These are phyloP conservation scores for Theocolax elegans DNA, from an alignment of 1,140 invertebrate species.

Conservation along the genomic window DNA sequence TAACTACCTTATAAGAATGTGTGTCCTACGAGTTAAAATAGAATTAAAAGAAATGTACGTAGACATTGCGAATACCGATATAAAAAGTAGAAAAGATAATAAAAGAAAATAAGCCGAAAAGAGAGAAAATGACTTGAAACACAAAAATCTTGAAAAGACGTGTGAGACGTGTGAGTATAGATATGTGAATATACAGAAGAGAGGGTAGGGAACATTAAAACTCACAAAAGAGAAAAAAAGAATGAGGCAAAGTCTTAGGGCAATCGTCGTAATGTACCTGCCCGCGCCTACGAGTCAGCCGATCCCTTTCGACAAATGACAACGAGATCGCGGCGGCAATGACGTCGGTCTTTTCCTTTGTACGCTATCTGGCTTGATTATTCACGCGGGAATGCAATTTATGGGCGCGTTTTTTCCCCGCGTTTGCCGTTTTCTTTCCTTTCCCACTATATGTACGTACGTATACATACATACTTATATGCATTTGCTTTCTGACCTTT, in stretches of 20 bases:
- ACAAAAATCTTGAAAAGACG: neutral
- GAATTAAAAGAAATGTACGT: too few species aligned
- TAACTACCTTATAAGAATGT: too few species aligned
- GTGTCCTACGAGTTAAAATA: too few species aligned
- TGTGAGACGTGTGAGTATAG: neutral
- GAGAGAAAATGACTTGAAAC: neutral
- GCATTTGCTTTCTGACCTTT: neutral
- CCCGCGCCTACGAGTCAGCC: conserved; percentile 28
- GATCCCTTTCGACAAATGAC: conserved; percentile 53
- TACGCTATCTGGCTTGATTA: conserved; percentile 37
- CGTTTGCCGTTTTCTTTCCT: neutral
- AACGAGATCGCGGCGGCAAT: conserved; percentile 45
- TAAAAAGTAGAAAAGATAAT: neutral
- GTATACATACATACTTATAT: too few species aligned
- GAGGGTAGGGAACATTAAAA: neutral
- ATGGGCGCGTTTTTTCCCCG: conserved; percentile 16
- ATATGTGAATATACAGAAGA: neutral
- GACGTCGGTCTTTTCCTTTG: conserved; percentile 38
- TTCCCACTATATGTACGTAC: neutral
- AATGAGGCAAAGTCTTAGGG: neutral
- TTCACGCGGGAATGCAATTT: conserved; percentile 37
- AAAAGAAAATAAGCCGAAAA: neutral
- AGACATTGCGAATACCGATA: too few species aligned
- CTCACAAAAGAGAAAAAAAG: conserved; percentile 1
- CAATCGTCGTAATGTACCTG: conserved; percentile 48